Base-by-base conservation (phyloP, 2,888 invertebrate species). In the Poecilus cupreus region DNA sequence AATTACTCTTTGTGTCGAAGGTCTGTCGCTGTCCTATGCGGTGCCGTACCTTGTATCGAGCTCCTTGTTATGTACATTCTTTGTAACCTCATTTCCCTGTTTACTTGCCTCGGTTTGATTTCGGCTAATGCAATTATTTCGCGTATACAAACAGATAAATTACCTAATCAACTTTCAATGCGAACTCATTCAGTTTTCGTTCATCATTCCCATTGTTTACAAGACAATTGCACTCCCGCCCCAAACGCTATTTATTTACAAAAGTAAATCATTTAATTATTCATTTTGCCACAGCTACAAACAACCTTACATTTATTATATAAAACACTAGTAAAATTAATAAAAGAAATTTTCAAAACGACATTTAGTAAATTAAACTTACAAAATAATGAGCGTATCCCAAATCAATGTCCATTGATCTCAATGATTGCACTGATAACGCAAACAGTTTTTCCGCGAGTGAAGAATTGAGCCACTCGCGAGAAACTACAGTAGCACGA, bases 361-460 rank as follows among this genome's bases (percentile, higher is more conserved):
- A n/a, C n/a, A n/a, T n/a, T 3, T 32, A 2, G 8, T 32, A 5
- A 26, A 32, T 22, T 10, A 10, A 22, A 60, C 60, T 60, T 32
- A 60, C 60, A 32, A 26, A 60, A 16, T 13, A 32, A 13, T n/a
- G n/a, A 20, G 10, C 60, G 60, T 26, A 32, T 60, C 24, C 60
- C 60, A 60, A 32, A n/a, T 60, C 60, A 60, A 60, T 60, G 26
- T 16, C 60, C 60, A 60, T 60, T 60, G 60, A 60, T 32, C 4
- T 60, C 60, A 60, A 24, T 13, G 26, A 24, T 60, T 24, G 8
- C 60, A 60, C 60, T 26, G n/a, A 60, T 16, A 1, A 13, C 11
- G 5, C 24, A n/a, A 60, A 60, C 32, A 26, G 32, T 60, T 60
- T 26, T 60, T 60, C 11, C 18, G 43, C n/a, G n/a, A 8, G 1